These are phyloP conservation scores for Penaeus indicus DNA, from an alignment of 1,140 invertebrate species.

Conservation along the genomic window DNA sequence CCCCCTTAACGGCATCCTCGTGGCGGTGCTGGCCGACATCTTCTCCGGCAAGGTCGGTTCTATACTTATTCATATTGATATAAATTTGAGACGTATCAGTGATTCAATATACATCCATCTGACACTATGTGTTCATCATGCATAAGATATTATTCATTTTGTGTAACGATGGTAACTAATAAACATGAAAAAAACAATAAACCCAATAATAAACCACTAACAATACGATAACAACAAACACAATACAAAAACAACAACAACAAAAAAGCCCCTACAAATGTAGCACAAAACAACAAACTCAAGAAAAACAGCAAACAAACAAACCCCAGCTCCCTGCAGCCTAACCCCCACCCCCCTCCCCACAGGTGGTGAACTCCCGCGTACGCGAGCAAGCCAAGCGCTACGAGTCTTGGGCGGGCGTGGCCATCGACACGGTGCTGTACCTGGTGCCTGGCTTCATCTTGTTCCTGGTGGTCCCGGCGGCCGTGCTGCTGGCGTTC, in stretches of 20 bases:
- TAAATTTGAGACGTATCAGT: too few species aligned
- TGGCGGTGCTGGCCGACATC: neutral
- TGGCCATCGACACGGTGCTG: conserved; percentile 29
- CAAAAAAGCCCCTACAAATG: neutral
- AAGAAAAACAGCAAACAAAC: too few species aligned
- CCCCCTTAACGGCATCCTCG: conserved; percentile 77
- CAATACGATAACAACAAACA: neutral
- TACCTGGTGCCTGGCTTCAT: conserved; percentile 73
- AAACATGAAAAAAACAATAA: neutral
- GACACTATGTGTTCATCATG: too few species aligned
- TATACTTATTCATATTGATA: too few species aligned
- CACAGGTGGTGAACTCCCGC: conserved; percentile 36
- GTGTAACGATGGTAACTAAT: too few species aligned
- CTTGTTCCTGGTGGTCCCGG: conserved; percentile 69
- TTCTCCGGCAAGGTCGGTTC: conserved; percentile 9
- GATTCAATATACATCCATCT: too few species aligned
- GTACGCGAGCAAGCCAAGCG: conserved; percentile 25
- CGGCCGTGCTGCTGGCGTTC: conserved; percentile 75
- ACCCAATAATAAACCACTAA: neutral
- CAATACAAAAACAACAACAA: neutral
- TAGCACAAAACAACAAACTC: too few species aligned
- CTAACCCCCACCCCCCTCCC: neutral
- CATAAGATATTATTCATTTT: too few species aligned
- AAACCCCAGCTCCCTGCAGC: too few species aligned
- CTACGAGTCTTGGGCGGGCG: conserved; percentile 31